These are phyloP conservation scores for Plestiodon gilberti DNA, from an alignment of 2,113 vertebrate species.

Conservation along the genomic window DNA sequence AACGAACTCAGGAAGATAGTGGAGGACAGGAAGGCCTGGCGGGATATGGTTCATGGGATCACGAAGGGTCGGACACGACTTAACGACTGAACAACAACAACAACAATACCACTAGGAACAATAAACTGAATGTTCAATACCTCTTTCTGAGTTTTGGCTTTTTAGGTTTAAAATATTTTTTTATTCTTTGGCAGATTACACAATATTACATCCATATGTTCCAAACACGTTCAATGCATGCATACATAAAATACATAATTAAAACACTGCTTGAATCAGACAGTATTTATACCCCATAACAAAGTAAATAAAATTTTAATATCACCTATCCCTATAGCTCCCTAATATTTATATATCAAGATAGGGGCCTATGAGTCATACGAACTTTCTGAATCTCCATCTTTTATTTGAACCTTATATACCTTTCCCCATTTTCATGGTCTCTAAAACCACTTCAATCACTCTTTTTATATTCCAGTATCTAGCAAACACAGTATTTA, in stretches of 20 bases:
- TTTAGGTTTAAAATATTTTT: neutral
- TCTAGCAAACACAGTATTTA: neutral
- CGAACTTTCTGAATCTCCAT: neutral
- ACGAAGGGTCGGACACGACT: too few relatives aligned
- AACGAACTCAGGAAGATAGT: too few relatives aligned
- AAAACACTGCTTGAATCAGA: neutral
- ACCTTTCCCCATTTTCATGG: neutral
- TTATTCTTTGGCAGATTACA: neutral
- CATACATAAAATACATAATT: neutral
- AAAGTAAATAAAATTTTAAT: neutral
- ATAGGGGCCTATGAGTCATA: neutral
- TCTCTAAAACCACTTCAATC: neutral
- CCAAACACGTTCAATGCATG: neutral
- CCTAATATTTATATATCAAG: neutral
- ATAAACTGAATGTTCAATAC: neutral
- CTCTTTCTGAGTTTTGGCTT: neutral
- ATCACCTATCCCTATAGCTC: neutral
- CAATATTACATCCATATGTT: neutral
- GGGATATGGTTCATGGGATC: too few relatives aligned
- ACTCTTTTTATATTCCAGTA: neutral
- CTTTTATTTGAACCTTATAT: neutral
- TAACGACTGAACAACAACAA: too few relatives aligned
- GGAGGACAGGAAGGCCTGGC: too few relatives aligned
- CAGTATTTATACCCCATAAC: neutral
- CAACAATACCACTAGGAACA: too few relatives aligned